These are phyloP conservation scores for Ciconia maguari DNA, from an alignment of 2,113 vertebrate species.

Conservation along the genomic window DNA sequence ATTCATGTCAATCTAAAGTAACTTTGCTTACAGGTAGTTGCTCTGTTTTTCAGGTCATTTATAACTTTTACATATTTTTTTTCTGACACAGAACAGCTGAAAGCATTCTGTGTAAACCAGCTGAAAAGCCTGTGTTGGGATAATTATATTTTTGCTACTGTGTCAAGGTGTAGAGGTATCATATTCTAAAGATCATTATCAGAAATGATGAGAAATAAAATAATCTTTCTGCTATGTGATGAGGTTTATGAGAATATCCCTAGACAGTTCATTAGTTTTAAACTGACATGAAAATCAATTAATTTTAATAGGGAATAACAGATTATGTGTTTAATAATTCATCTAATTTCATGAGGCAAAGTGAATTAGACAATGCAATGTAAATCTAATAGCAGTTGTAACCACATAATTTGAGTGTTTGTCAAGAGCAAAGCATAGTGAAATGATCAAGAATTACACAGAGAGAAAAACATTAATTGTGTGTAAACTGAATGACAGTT, in stretches of 20 bases:
- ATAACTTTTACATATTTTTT: background rate
- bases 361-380: slow-evolving; percentile 77
- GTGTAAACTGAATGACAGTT: slow-evolving; percentile 60
- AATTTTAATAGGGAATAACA: slow-evolving; percentile 81
- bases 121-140: background rate
- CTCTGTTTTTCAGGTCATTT: background rate
- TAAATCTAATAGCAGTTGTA: slow-evolving; percentile 74
- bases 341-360: slow-evolving; percentile 79
- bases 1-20: background rate
- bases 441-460: slow-evolving; percentile 62
- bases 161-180: background rate
- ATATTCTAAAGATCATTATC: slow-evolving; percentile 39
- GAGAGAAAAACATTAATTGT: slow-evolving; percentile 68
- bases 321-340: slow-evolving; percentile 80
- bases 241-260: slow-evolving; percentile 65
- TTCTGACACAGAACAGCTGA: background rate
- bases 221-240: slow-evolving; percentile 37
- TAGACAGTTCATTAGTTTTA: slow-evolving; percentile 74
- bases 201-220: slow-evolving; percentile 66
- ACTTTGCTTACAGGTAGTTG: background rate
- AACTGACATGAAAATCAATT: slow-evolving; percentile 79
- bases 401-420: slow-evolving; percentile 73
- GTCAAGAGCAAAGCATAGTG: slow-evolving; percentile 69
- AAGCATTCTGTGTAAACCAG: slow-evolving; percentile 5
- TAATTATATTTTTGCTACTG: slow-evolving; percentile 55